Base-by-base conservation (phyloP, 2,113 vertebrate species). In the Myodes glareolus region DNA sequence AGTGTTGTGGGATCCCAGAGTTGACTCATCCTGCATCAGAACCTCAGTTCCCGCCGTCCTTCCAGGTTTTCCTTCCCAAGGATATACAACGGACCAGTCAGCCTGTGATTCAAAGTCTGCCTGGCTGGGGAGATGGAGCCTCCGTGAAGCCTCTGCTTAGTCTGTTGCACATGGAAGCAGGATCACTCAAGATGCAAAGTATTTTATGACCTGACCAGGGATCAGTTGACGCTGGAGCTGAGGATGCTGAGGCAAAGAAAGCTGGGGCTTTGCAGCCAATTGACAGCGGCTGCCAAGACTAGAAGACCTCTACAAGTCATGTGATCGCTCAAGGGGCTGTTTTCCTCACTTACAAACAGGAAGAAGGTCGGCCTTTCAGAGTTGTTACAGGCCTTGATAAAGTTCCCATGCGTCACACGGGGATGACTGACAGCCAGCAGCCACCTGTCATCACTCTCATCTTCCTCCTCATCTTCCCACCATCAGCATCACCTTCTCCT, bases 251-350 rank as follows among this genome's bases (percentile, higher is more conserved):
- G 3, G 8, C 17, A 39, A n/a, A 42, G 29, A 14, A 73, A 29
- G 58, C 52, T 27, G 5, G 8, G 36, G 36, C 11, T 27, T 42
- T 25, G 58, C 47, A 1, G 7, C 17, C 39, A 25, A 10, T 1
- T 3, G 0, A 25, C 45, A 42, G 23, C 55, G 45, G 61, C 72
- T 42, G 11, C 27, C 33, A 36, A 23, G 45, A 21, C 75, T 6
- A 0, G 58, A 39, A 88, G 93, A 17, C 23, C 63, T 45, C 16
- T 13, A 55, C 85, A 39, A 58, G 47, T 42, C 58, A 3, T 1
- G 0, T 23, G 23, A 52, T 52, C 33, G 1, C 27, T 33, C 6
- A 3, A 11, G 42, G 7, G 2, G 29, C 91, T 1, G 52, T 33
- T 10, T 10, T 55, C 61, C 72, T 75, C 6, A 3, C 21, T 84